A percentile compares a stretch with the other conserved stretches of the same genome.
Conservation (phyloP, 2,113 vertebrate genomes). For the Rhynchomys soricoides region DNA sequence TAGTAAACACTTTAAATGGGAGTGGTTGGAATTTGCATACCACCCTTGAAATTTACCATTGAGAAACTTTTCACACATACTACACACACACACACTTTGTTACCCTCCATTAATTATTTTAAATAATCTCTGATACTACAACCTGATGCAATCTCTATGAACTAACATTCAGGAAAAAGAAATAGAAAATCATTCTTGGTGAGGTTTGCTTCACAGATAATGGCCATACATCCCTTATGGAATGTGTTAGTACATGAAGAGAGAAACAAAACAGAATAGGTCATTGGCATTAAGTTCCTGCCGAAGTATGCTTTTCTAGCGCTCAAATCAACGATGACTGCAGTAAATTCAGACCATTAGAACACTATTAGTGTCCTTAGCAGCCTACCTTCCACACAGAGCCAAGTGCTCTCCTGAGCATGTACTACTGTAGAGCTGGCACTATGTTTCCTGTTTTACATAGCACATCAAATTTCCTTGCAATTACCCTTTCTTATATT, state of each 20-base stretch:
- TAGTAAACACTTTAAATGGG: slow-evolving; percentile 3
- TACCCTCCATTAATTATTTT: slow-evolving; percentile 41
- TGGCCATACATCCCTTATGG: slow-evolving; percentile 25
- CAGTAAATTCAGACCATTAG: not conserved
- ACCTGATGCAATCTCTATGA: not conserved
- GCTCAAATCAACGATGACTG: not conserved
- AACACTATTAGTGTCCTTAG: not conserved
- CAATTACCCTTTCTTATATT: not conserved
- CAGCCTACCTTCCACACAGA: not conserved
- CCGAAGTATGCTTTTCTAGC: not conserved
- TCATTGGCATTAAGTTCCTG: slow-evolving; percentile 15
- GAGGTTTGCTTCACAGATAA: slow-evolving; percentile 14
- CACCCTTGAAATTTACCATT: not conserved
- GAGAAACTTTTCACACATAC: not conserved
- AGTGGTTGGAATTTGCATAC: not conserved
- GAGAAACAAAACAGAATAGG: slow-evolving; percentile 43
- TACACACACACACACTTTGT: not conserved
- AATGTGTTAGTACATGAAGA: slow-evolving; percentile 21
- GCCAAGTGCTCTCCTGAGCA: not conserved
- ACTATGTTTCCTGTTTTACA: not conserved
- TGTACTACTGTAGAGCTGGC: not conserved
- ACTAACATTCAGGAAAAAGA: not conserved
- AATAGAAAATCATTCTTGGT: not conserved
- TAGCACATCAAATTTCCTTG: not conserved
- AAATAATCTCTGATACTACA: not conserved